Percentiles rank a stretch among this genome's conserved stretches.
Conservation (phyloP, 2,888 invertebrate species). For the Augochlorella aurata region DNA sequence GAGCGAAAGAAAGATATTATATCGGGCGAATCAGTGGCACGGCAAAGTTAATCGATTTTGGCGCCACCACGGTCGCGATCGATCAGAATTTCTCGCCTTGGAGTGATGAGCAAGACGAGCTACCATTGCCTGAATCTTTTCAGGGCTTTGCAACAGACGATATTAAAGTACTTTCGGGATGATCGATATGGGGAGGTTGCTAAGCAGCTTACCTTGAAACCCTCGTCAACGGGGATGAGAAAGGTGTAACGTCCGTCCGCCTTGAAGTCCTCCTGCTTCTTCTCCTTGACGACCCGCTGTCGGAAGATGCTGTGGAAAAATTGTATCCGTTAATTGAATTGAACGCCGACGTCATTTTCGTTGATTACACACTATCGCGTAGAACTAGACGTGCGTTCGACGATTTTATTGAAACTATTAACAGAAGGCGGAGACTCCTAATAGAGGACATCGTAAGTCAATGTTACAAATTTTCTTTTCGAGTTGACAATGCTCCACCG, state of each 20-base stretch:
- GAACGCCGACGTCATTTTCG: neutral
- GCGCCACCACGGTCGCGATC: constrained; percentile 15
- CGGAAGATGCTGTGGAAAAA: constrained; percentile 86
- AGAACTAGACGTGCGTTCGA: neutral
- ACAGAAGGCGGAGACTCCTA: no score
- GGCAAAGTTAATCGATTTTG: constrained; percentile 9
- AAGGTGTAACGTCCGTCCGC: constrained; percentile 92
- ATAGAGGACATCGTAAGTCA: no score
- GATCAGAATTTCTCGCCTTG: constrained; percentile 44
- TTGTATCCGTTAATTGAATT: constrained; percentile 29
- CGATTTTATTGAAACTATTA: no score
- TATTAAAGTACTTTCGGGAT: constrained; percentile 54
- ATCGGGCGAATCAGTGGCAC: neutral
- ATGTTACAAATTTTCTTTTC: no score
- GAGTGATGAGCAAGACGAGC: constrained; percentile 15
- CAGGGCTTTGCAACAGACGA: constrained; percentile 41
- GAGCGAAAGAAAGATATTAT: neutral
- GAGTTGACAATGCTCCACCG: no score
- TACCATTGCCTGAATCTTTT: constrained; percentile 36
- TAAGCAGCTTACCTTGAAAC: constrained; percentile 88
- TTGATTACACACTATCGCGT: neutral
- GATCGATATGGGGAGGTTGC: constrained; percentile 58
- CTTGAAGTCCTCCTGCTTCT: constrained; percentile 89
- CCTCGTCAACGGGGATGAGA: constrained; percentile 95
- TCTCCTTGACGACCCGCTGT: constrained; percentile 88